These are phyloP conservation scores for Zygogramma bicolorata DNA, from an alignment of 2,888 invertebrate genomes.

Conservation along the genomic window DNA sequence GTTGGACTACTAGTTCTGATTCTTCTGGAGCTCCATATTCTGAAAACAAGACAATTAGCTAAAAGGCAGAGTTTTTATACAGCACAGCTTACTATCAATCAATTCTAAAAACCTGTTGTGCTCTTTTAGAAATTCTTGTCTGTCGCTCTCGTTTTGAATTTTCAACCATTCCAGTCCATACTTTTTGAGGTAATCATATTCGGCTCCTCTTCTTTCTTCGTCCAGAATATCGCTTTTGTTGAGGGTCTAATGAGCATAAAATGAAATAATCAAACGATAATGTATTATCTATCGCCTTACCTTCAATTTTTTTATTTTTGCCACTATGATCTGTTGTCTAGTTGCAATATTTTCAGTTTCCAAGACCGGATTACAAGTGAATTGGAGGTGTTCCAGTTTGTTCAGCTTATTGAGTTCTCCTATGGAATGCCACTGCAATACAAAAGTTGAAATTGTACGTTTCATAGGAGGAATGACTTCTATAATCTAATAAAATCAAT, in stretches of 20 bases:
- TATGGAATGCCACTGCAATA: slow-evolving; percentile 82
- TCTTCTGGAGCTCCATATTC: slow-evolving; percentile 88
- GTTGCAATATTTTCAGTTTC: slow-evolving; percentile 76
- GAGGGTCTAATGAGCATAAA: slow-evolving; percentile 68
- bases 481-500: too few species aligned
- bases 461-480: too few species aligned
- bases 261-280: slow-evolving; percentile 7
- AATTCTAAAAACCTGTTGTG: slow-evolving; percentile 84
- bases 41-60: slow-evolving; percentile 63
- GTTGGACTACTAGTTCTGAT: slow-evolving; percentile 73
- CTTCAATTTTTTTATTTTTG: slow-evolving; percentile 81
- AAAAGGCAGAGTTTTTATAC: not conserved
- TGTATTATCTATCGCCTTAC: slow-evolving; percentile 59
- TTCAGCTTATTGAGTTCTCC: slow-evolving; percentile 86
- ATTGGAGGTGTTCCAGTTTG: slow-evolving; percentile 76
- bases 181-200: slow-evolving; percentile 90
- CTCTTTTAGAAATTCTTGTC: slow-evolving; percentile 72
- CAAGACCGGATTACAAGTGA: slow-evolving; percentile 79
- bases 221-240: slow-evolving; percentile 79
- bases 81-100: slow-evolving; percentile 73
- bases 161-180: slow-evolving; percentile 81
- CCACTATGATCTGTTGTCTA: slow-evolving; percentile 83
- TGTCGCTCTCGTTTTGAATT: slow-evolving; percentile 67
- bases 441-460: slow-evolving; percentile 13
- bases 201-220: slow-evolving; percentile 85